Base-by-base conservation (phyloP, 2,888 invertebrate genomes). In the Andrena trimmerana region DNA sequence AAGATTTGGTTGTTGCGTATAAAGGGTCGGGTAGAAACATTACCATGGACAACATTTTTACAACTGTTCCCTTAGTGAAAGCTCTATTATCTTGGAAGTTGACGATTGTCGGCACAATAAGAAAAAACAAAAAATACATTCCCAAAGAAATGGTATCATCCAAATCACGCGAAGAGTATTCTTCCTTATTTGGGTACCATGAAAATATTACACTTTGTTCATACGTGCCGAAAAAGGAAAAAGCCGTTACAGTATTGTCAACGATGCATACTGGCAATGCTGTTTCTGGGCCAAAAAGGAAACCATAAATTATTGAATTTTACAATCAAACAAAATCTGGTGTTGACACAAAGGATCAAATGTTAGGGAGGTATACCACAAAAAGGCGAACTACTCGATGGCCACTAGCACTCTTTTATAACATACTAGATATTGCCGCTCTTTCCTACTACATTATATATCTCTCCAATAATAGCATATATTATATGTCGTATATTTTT, bases 41-140 rank as follows among this genome's bases (percentile, higher is more conserved):
- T 62, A 77, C 78, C 0, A 87, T 85, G 86, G 89, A 90, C 62
- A 90, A 90, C 73, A 90, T 79, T 76, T 90, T 89, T 74, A 87
- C 89, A n/a, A 50, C 50, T 27, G 27, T 27, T 27, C 27, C 80
- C 2, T 67, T 90, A 31, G 88, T 87, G 4, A 86, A 86, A 67
- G 63, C 76, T 66, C 65, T 87, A 10, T 48, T 87, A 50, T 85
- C 84, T 1, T 86, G 87, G 86, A 86, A 90, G 6, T 54, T 89
- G 20, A 87, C 86, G 7, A 69, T 89, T 50, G 86, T 87, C 29
- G 83, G 84, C 1, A 89, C 87, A 16, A 50, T 88, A 16, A 66
- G 71, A 24, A 88, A 82, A 82, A 89, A 88, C 69, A 88, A 36
- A 89, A 36, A 42, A 83, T 88, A 50, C 6, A 50, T 50, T 6